Conservation (phyloP, 2,888 invertebrate genomes). For the Drosophila rellima region DNA sequence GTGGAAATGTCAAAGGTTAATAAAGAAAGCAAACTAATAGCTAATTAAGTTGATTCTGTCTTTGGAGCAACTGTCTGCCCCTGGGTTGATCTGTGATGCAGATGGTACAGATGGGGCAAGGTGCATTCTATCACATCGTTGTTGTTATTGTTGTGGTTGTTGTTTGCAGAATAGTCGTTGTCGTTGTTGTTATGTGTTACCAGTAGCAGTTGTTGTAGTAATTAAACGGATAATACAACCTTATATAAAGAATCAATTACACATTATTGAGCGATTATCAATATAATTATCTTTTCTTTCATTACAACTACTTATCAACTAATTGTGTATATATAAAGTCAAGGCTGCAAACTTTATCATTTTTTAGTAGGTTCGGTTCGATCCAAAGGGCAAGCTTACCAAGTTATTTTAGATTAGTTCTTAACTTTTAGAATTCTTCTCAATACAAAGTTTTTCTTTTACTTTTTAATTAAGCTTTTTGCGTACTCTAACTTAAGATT, state of each 20-base stretch:
- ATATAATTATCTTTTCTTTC: conserved; percentile 4
- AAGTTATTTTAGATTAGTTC: no score
- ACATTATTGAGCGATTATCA: conserved; percentile 51
- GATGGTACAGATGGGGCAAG: conserved; percentile 27
- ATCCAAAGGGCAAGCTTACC: not conserved
- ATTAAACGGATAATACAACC: conserved; percentile 85
- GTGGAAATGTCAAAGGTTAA: conserved; percentile 7
- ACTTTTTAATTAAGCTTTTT: no score
- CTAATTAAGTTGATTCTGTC: conserved; percentile 42
- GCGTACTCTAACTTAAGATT: no score
- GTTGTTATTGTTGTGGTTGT: conserved; percentile 30
- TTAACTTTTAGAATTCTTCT: no score
- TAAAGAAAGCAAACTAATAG: conserved; percentile 33
- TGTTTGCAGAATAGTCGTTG: conserved; percentile 32
- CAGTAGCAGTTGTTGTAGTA: conserved; percentile 84
- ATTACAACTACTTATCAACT: conserved; percentile 26
- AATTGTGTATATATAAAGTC: not conserved
- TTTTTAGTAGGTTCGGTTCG: not conserved
- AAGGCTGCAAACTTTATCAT: not conserved
- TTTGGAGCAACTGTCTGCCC: conserved; percentile 3
- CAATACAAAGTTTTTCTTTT: no score
- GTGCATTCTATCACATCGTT: conserved; percentile 45
- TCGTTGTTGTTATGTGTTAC: conserved; percentile 58
- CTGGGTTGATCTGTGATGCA: conserved; percentile 23
- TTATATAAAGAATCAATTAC: conserved; percentile 76